These are phyloP conservation scores for Deladenus siricidicola DNA, from an alignment of 2,888 invertebrate genomes.

Conservation along the genomic window DNA sequence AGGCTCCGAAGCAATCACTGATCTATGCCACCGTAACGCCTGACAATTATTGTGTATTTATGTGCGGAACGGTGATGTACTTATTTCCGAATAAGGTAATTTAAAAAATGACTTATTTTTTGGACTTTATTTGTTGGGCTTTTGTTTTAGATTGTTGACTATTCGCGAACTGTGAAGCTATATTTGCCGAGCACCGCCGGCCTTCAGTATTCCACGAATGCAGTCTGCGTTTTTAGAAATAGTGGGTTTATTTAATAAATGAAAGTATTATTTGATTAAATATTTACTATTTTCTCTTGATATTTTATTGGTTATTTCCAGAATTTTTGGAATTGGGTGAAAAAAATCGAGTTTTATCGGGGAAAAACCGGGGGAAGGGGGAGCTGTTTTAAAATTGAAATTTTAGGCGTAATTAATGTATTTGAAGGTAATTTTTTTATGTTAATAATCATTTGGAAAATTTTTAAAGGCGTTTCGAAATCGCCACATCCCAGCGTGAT, in stretches of 20 bases:
- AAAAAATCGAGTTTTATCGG: too few relatives aligned
- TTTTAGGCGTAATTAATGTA: background rate
- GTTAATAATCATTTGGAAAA: background rate
- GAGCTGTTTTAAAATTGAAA: too few relatives aligned
- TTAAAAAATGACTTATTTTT: background rate
- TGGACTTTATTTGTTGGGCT: background rate
- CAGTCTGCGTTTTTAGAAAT: slow-evolving; percentile 24
- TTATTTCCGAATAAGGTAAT: slow-evolving; percentile 7
- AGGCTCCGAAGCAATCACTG: background rate
- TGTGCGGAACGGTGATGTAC: slow-evolving; percentile 24
- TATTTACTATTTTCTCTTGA: background rate
- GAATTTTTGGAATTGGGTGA: too few relatives aligned
- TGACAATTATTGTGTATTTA: slow-evolving; percentile 23
- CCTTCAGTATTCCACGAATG: slow-evolving; percentile 21
- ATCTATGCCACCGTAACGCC: slow-evolving; percentile 18
- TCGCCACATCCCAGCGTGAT: slow-evolving; percentile 14
- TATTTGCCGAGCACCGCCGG: slow-evolving; percentile 33
- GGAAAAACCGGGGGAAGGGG: too few relatives aligned
- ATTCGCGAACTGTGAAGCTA: background rate
- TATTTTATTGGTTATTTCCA: background rate
- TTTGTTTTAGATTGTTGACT: background rate
- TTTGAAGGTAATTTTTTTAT: background rate
- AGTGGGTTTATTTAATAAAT: background rate
- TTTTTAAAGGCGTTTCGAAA: background rate
- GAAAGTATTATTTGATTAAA: background rate